A percentile compares a stretch with the other conserved stretches of the same genome.
Conservation (phyloP, 2,888 invertebrate genomes). For the Notodonta ziczac region DNA sequence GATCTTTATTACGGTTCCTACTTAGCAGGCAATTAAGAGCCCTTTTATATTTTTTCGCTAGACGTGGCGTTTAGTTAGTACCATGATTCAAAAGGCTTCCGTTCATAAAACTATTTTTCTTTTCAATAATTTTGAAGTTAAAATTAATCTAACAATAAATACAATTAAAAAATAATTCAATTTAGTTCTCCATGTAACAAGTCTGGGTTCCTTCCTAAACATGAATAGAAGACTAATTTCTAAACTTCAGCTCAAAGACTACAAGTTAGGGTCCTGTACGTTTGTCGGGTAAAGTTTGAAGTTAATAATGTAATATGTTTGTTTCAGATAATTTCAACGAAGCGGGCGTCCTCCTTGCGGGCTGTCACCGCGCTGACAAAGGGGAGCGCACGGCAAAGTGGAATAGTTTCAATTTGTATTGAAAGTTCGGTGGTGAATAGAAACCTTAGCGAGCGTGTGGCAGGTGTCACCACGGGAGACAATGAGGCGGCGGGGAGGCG, state of each 20-base stretch:
- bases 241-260: conserved; percentile 10
- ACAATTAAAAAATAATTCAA: neutral
- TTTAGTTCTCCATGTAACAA: neutral
- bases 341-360: conserved; percentile 39
- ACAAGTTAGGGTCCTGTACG: conserved; percentile 6
- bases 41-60: conserved; percentile 50
- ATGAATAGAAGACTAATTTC: conserved; percentile 22
- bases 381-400: conserved; percentile 50
- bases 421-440: conserved; percentile 52
- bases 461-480: conserved; percentile 52
- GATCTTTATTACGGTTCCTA: conserved; percentile 55
- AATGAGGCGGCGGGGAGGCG: conserved; percentile 65
- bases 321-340: conserved; percentile 58
- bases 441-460: conserved; percentile 47
- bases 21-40: conserved; percentile 57
- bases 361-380: conserved; percentile 42
- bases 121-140: conserved; percentile 17
- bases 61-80: conserved; percentile 49
- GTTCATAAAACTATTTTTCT: conserved; percentile 26
- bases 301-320: conserved; percentile 48
- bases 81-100: conserved; percentile 36
- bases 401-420: conserved; percentile 62
- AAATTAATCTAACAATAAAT: neutral
- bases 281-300: conserved; percentile 13
- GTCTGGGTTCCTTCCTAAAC: conserved; percentile 11